Evolutionary conservation across 1,140 invertebrate species (phyloP).

Genomic region (Teleogryllus occipitalis): DNA sequence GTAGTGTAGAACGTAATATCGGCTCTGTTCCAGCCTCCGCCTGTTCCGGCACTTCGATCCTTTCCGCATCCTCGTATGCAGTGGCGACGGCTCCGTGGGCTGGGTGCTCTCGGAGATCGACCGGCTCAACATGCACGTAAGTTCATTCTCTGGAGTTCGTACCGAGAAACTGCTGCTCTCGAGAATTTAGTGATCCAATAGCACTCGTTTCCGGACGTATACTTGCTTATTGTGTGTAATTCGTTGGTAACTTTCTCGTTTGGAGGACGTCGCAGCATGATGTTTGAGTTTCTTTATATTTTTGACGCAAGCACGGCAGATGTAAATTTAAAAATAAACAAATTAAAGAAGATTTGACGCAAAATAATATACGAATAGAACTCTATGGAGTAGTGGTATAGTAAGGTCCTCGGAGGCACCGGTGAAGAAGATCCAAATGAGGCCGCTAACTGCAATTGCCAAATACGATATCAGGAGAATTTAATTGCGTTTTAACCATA

Average conservation of each 20-base stretch:
- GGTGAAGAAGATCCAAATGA: too few relatives aligned
- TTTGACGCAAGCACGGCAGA: too few relatives aligned
- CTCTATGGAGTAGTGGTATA: too few relatives aligned
- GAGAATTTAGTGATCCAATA: not conserved
- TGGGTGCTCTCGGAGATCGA: constrained; percentile 93
- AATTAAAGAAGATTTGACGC: too few relatives aligned
- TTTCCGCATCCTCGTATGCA: constrained; percentile 84
- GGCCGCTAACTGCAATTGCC: too few relatives aligned
- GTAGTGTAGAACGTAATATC: too few relatives aligned
- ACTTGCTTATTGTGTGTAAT: not conserved
- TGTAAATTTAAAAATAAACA: too few relatives aligned
- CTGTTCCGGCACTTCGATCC: constrained; percentile 87
- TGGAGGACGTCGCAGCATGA: not conserved
- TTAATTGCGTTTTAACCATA: too few relatives aligned
- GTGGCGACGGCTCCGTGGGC: constrained; percentile 86
- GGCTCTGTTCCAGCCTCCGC: constrained; percentile 46
- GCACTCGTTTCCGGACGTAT: not conserved
- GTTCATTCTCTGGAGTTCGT: constrained; percentile 30
- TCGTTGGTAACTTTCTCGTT: not conserved
- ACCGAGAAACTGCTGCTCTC: not conserved
- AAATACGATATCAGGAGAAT: too few relatives aligned
- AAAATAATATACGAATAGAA: too few relatives aligned
- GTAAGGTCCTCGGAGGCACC: too few relatives aligned
- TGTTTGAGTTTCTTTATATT: too few relatives aligned
- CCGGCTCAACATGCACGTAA: constrained; percentile 84